Evolutionary conservation across 2,113 vertebrate species (phyloP), one percentile per base, ranked within the genome.

Genomic region (Corythornis cristatus): DNA sequence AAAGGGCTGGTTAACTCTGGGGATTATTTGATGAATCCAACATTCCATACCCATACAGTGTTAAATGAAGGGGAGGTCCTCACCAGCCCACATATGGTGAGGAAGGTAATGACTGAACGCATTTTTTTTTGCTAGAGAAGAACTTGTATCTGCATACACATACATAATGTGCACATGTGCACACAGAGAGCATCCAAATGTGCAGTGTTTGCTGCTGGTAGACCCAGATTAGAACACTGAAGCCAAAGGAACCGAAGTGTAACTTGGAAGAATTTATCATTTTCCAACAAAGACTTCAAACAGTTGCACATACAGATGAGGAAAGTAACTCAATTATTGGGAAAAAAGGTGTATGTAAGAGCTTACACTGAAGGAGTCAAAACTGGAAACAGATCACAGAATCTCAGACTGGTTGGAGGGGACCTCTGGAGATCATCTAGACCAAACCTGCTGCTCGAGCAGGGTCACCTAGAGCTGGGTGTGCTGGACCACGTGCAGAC

Each of bases 401-500:
- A 58, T 45, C 45, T 33, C n/a, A 54, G 20, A 35, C 16, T 4
- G 5, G 18, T 5, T 51, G 48, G 29, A 11, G 78, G 7, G 26
- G 18, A 50, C 2, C 5, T 62, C 60, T 62, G 25, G 37, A 19
- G 60, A 37, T 40, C 60, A 65, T 31, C 40, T 65, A 42, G 28
- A 31, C 40, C 40, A 43, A 31, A 5, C 19, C 18, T 19, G 28
- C 28, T 31, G 23, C n/a, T 71, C 5, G 2, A 43, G 53, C 33
- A 35, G 28, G 15, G 22, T 10, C 22, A 51, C 12, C 20, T 13
- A 11, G 3, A 64, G 42, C n/a, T 13, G 15, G 7, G 5, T 68
- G 8, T 6, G 51, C 66, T 51, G 18, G 23, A 23, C 14, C 16
- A 15, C 0, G 1, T 31, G 17, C 35, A n/a, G 21, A 11, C 0